Conservation (phyloP, 2,113 vertebrate genomes). For the Nycticebus coucang region DNA sequence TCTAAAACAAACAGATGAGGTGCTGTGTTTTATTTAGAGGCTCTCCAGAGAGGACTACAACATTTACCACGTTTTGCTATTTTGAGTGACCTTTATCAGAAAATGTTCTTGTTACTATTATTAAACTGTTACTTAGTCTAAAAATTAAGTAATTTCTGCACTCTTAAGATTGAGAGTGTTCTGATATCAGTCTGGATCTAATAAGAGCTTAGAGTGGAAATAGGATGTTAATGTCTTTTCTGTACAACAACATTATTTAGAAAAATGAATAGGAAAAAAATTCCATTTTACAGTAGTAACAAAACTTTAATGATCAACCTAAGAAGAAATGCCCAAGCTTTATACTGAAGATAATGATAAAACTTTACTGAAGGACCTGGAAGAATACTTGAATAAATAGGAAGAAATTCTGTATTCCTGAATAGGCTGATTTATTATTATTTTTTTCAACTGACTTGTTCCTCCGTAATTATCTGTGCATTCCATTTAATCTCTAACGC, state of each 20-base stretch:
- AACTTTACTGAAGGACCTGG: conserved; percentile 1
- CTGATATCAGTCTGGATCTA: neutral
- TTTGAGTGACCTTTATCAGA: conserved; percentile 45
- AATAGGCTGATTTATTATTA: neutral
- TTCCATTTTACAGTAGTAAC: neutral
- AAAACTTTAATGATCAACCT: neutral
- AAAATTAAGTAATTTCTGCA: conserved; percentile 38
- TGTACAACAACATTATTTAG: neutral
- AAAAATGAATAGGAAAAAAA: neutral
- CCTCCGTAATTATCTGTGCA: neutral
- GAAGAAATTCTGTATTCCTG: conserved; percentile 3
- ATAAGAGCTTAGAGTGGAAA: neutral
- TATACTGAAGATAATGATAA: conserved; percentile 28
- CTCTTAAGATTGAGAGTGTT: neutral
- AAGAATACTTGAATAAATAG: conserved; percentile 17
- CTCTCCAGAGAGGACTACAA: neutral
- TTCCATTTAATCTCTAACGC: no score
- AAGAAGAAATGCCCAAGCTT: conserved; percentile 12
- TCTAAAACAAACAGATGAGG: conserved; percentile 11
- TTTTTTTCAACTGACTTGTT: neutral
- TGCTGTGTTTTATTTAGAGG: conserved; percentile 35
- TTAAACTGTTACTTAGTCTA: conserved; percentile 41
- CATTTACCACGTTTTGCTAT: neutral
- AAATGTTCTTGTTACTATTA: neutral
- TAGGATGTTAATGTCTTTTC: neutral